These are phyloP conservation scores for Eulimnadia texana DNA, from an alignment of 1,140 invertebrate species.

Conservation along the genomic window DNA sequence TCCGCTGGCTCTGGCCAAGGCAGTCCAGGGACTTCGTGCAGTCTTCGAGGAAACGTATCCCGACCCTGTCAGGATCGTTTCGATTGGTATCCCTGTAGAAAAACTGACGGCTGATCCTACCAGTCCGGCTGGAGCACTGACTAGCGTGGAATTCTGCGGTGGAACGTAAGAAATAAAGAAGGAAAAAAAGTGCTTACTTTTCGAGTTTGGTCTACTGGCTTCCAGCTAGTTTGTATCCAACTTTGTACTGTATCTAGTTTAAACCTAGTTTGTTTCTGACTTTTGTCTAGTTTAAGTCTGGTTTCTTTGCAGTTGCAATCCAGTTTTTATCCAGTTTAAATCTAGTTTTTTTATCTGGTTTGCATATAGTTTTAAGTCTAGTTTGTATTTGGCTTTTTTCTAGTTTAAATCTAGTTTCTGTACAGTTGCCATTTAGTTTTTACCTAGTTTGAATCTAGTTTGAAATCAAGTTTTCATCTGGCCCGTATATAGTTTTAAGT, in stretches of 20 bases:
- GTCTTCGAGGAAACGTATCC: slow-evolving; percentile 99
- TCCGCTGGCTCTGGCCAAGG: slow-evolving; percentile 68
- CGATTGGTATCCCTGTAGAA: slow-evolving; percentile 84
- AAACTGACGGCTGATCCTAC: slow-evolving; percentile 73
- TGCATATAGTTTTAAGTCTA: too few relatives aligned
- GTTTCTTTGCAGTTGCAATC: too few relatives aligned
- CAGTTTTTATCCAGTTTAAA: too few relatives aligned
- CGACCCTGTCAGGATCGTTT: slow-evolving; percentile 93
- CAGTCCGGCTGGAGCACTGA: slow-evolving; percentile 53
- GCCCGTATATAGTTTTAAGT: too few relatives aligned
- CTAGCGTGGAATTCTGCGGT: slow-evolving; percentile 99
- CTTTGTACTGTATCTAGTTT: background rate
- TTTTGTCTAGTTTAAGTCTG: too few relatives aligned
- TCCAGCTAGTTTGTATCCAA: background rate
- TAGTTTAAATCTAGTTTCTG: too few relatives aligned
- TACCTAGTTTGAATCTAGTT: too few relatives aligned
- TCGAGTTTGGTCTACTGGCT: slow-evolving; percentile 3
- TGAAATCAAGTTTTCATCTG: too few relatives aligned
- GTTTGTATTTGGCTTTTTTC: too few relatives aligned
- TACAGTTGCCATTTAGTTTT: too few relatives aligned
- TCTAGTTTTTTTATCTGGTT: too few relatives aligned
- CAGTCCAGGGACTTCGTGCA: slow-evolving; percentile 84
- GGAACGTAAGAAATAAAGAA: slow-evolving; percentile 70
- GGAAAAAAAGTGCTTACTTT: background rate
- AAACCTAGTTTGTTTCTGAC: background rate